Evolutionary conservation across 2,888 invertebrate species (phyloP).

Genomic region (Synergus umbraculus): DNA sequence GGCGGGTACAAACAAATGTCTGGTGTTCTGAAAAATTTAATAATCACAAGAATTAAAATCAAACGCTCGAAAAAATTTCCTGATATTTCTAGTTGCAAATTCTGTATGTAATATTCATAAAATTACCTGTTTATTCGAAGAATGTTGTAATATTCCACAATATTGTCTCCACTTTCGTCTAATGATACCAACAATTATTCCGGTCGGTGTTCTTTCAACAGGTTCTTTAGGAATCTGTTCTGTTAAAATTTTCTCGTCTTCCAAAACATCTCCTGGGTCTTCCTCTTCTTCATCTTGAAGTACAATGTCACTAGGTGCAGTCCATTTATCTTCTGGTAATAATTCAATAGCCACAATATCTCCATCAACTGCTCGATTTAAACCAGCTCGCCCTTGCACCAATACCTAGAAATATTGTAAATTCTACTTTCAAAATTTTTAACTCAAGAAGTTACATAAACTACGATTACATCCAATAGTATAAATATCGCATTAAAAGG

Average conservation of each 20-base stretch:
- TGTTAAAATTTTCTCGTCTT: slow-evolving; percentile 79
- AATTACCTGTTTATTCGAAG: slow-evolving; percentile 82
- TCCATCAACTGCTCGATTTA: slow-evolving; percentile 96
- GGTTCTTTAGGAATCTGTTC: slow-evolving; percentile 64
- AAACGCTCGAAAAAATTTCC: too few species aligned
- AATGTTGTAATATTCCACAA: slow-evolving; percentile 95
- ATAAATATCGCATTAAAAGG: slow-evolving; percentile 28
- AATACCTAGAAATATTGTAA: slow-evolving; percentile 81
- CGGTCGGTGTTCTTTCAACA: slow-evolving; percentile 79
- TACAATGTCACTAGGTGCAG: slow-evolving; percentile 91
- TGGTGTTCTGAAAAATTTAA: slow-evolving; percentile 71
- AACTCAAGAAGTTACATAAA: not conserved
- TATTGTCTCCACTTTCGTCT: slow-evolving; percentile 98
- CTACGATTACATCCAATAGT: not conserved
- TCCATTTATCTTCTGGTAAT: slow-evolving; percentile 93
- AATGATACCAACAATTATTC: slow-evolving; percentile 94
- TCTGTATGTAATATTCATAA: too few species aligned
- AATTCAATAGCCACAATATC: slow-evolving; percentile 95
- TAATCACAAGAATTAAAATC: not conserved
- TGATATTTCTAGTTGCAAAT: too few species aligned
- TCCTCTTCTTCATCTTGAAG: slow-evolving; percentile 85
- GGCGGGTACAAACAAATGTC: slow-evolving; percentile 96
- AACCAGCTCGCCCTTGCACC: slow-evolving; percentile 89
- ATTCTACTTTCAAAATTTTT: slow-evolving; percentile 40
- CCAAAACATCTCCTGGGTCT: slow-evolving; percentile 84